Conservation (phyloP, 2,888 invertebrate genomes). For the Punctoribates punctum region DNA sequence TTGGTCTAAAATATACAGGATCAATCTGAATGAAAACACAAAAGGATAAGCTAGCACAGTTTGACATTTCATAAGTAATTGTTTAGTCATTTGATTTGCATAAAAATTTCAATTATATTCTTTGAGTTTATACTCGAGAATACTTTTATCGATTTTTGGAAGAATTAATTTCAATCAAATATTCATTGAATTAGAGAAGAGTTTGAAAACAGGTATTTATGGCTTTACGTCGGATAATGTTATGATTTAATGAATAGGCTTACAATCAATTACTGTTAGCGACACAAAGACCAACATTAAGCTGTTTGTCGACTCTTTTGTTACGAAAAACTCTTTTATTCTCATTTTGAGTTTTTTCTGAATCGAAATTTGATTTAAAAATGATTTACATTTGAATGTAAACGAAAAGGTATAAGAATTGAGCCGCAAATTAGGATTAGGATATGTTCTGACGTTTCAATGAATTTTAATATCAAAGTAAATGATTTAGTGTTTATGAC, state of each 20-base stretch:
- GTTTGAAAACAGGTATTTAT: not conserved
- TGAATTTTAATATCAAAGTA: not conserved
- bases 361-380: constrained; percentile 1
- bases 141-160: too few species aligned
- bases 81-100: too few species aligned
- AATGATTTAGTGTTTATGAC: constrained; percentile 27
- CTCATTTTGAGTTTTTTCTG: not conserved
- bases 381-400: constrained; percentile 10
- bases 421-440: constrained; percentile 4
- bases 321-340: not conserved
- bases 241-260: constrained; percentile 1
- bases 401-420: not conserved
- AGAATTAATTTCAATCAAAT: too few species aligned
- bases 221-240: too few species aligned
- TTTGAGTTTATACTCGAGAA: too few species aligned
- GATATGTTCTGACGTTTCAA: not conserved
- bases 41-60: too few species aligned
- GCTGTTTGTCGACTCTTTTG: not conserved
- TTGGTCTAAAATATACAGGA: too few species aligned
- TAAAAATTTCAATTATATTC: too few species aligned
- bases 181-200: not conserved
- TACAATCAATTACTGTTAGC: constrained; percentile 27
- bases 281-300: not conserved
- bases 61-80: too few species aligned
- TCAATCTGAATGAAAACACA: too few species aligned